phyloP scores from a whole-genome alignment of 1,140 invertebrate genomes.

The Drosophila tropicalis region DNA sequence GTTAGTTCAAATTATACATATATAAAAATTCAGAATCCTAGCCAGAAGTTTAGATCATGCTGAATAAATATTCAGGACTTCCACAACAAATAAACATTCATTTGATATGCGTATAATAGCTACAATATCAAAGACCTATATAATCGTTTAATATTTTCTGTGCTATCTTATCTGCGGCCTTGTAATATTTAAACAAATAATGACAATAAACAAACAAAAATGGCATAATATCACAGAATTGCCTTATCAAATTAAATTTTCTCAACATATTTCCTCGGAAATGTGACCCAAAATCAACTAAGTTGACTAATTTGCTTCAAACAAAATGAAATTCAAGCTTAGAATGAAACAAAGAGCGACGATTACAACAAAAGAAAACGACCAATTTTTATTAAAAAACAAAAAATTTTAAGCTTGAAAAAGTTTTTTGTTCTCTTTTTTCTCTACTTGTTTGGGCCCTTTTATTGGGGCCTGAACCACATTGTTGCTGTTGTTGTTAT shows the following conservation, averaged over 20 bases:
- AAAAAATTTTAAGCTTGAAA: conserved; percentile 12
- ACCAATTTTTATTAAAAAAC: conserved; percentile 10
- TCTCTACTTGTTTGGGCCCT: conserved; percentile 17
- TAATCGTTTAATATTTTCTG: neutral
- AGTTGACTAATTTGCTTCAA: neutral
- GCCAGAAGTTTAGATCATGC: no score
- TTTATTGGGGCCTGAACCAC: conserved; percentile 6
- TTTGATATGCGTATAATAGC: no score
- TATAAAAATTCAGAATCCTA: no score
- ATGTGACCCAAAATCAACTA: conserved; percentile 4
- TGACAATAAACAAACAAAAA: neutral
- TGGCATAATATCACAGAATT: neutral
- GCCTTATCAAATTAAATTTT: neutral
- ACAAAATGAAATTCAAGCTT: conserved; percentile 1
- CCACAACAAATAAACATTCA: no score
- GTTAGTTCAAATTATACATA: no score
- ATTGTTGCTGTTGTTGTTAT: conserved; percentile 9
- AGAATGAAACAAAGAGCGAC: neutral
- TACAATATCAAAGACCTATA: no score
- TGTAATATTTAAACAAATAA: neutral
- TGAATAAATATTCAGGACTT: no score
- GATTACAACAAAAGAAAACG: neutral
- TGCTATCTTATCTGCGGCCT: neutral
- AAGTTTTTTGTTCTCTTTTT: conserved; percentile 27
- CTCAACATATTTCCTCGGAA: neutral